phyloP scores from a whole-genome alignment of 1,140 invertebrate genomes.

The Eufriesea mexicana region DNA sequence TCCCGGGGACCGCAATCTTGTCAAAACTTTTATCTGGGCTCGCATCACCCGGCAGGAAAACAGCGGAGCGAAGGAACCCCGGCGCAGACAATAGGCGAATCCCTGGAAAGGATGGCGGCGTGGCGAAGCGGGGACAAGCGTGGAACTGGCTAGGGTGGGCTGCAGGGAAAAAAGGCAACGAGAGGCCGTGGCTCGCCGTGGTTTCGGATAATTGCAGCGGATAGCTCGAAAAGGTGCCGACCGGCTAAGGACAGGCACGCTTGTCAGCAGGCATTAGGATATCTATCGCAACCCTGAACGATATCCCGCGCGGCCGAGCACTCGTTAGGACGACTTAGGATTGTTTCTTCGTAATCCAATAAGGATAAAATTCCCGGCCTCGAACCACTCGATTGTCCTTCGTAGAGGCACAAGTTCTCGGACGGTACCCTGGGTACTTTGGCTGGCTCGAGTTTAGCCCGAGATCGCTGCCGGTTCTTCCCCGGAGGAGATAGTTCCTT shows the following conservation, averaged over 20 bases:
- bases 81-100: constrained; percentile 58
- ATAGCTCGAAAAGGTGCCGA: constrained; percentile 77
- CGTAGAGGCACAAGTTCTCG: neutral
- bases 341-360: constrained; percentile 78
- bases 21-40: constrained; percentile 73
- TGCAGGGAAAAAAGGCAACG: constrained; percentile 61
- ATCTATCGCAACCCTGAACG: constrained; percentile 67
- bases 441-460: neutral
- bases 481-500: neutral
- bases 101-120: constrained; percentile 49
- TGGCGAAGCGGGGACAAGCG: neutral
- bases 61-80: constrained; percentile 33
- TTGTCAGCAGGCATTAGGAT: constrained; percentile 76
- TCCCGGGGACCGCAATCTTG: constrained; percentile 53
- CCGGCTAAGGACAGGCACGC: constrained; percentile 63
- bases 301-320: constrained; percentile 54
- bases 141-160: constrained; percentile 10
- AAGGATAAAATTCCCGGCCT: constrained; percentile 69
- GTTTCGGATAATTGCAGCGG: constrained; percentile 77
- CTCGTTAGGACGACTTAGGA: constrained; percentile 74
- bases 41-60: constrained; percentile 64
- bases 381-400: neutral
- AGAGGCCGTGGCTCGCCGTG: constrained; percentile 64
- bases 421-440: neutral
- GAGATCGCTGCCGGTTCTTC: neutral